Conservation (phyloP, 2,888 invertebrate genomes). For the Tenthredo scrophulariae region DNA sequence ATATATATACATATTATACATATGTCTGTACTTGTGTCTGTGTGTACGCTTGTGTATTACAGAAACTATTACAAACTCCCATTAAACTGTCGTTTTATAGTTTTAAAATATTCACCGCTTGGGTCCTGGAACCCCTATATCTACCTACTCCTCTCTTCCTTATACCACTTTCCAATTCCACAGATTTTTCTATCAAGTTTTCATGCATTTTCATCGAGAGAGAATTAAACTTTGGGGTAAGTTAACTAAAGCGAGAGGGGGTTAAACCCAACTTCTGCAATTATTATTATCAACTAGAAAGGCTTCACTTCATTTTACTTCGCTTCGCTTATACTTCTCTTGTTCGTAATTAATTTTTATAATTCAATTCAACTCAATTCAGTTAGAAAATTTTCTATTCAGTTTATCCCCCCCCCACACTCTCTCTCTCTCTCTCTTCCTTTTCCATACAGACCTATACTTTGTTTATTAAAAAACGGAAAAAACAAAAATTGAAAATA, state of each 20-base stretch:
- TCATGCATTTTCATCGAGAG: constrained; percentile 18
- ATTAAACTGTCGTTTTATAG: constrained; percentile 36
- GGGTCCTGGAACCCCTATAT: too few species aligned
- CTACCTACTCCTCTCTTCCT: not conserved
- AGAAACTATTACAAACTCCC: constrained; percentile 27
- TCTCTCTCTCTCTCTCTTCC: not conserved
- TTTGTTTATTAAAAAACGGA: too few species aligned
- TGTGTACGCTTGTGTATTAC: not conserved
- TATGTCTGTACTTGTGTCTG: too few species aligned
- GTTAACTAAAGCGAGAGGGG: constrained; percentile 24
- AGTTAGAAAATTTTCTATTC: not conserved
- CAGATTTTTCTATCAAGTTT: constrained; percentile 22
- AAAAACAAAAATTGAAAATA: too few species aligned
- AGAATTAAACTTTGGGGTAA: constrained; percentile 22
- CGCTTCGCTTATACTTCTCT: not conserved
- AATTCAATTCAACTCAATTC: not conserved
- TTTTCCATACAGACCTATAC: too few species aligned
- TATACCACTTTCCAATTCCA: not conserved
- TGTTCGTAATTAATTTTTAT: constrained; percentile 29
- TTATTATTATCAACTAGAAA: constrained; percentile 27
- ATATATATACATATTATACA: too few species aligned
- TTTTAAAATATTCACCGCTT: constrained; percentile 41
- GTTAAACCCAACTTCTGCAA: constrained; percentile 1
- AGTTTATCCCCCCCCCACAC: not conserved
- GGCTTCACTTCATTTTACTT: constrained; percentile 7